Evolutionary conservation across 1,140 invertebrate species (phyloP), one percentile per base, ranked within the genome.

Genomic region (Zaprionus davidi): DNA sequence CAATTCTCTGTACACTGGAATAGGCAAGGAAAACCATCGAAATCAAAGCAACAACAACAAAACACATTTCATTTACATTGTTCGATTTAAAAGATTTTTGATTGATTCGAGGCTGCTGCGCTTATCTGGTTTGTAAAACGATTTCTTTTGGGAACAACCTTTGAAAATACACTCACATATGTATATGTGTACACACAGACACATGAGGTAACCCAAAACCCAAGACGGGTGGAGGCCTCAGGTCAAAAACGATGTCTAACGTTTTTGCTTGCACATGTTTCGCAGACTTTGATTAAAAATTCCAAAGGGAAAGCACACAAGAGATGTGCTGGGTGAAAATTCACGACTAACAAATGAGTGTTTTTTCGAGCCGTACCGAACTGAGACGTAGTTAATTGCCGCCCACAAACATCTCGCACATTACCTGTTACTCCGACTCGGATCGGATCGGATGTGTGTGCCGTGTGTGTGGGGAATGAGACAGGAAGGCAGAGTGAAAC

Each of bases 71-170:
- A 82, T 87, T 86, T 79, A 68, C 60, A 86, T 87, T 86, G 83
- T 86, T 79, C 78, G 68, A 86, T 86, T 73, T 77, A 79, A 87
- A 87, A 77, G 76, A 79, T 78, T 76, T 86, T 87, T 87, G 80
- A 87, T 87, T 88, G 84, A 88, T 88, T 83, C 71, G 36, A 86
- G 17, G 57, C 41, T 46, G n/a, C 38, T 15, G 13, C 67, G 83
- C 73, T 87, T 88, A 80, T 80, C 77, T 80, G 67, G 67, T 78
- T 78, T 80, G 77, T 81, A 72, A 71, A 80, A 49, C 73, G 83
- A 87, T 87, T 82, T 87, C 69, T 56, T 77, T 83, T 24, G 44
- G 57, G 24, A 57, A 59, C 44, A 84, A 51, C 22, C 65, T 63
- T 70, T 70, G 22, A 46, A 41, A 55, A 28, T 36, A 44, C 56